Conservation (phyloP, 2,113 vertebrate genomes). For the Meleagris gallopavo region DNA sequence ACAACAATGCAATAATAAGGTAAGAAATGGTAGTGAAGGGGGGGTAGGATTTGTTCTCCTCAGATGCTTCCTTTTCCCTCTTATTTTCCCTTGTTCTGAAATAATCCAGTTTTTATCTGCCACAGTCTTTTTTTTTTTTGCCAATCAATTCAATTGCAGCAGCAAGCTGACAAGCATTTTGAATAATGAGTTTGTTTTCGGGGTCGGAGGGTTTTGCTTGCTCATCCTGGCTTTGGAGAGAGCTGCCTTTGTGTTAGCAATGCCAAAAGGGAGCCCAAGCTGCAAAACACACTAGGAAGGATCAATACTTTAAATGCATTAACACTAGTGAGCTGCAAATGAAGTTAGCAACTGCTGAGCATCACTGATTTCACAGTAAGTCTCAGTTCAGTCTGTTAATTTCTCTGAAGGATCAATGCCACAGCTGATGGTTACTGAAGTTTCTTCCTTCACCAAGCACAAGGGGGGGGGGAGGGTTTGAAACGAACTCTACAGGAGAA, state of each 20-base stretch:
- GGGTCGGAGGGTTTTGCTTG: slow-evolving; percentile 60
- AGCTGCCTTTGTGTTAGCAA: slow-evolving; percentile 21
- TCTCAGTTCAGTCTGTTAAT: slow-evolving; percentile 68
- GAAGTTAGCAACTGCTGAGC: slow-evolving; percentile 66
- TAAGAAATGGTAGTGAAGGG: not conserved
- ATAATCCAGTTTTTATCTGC: slow-evolving; percentile 31
- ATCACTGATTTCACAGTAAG: slow-evolving; percentile 66
- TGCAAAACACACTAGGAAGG: slow-evolving; percentile 39
- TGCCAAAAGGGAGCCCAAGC: slow-evolving; percentile 47
- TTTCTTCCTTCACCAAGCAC: slow-evolving; percentile 43
- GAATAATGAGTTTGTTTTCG: slow-evolving; percentile 66
- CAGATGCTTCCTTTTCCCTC: not conserved
- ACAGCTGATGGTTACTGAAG: slow-evolving; percentile 71
- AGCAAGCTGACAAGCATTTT: slow-evolving; percentile 31
- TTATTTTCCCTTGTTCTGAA: not conserved
- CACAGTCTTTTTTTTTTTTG: not conserved
- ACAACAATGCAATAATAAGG: not conserved
- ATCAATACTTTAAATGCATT: slow-evolving; percentile 72
- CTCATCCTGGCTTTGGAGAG: slow-evolving; percentile 53
- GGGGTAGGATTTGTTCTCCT: not conserved
- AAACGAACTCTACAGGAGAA: slow-evolving; percentile 52
- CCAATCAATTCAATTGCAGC: slow-evolving; percentile 42
- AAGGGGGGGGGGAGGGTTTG: not conserved
- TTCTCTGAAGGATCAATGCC: slow-evolving; percentile 73
- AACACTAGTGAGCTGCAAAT: slow-evolving; percentile 72